Percentiles rank a stretch among this genome's conserved stretches.
Evolutionary conservation across 2,888 invertebrate genomes (phyloP).

Genomic region (Lithodes maja): DNA sequence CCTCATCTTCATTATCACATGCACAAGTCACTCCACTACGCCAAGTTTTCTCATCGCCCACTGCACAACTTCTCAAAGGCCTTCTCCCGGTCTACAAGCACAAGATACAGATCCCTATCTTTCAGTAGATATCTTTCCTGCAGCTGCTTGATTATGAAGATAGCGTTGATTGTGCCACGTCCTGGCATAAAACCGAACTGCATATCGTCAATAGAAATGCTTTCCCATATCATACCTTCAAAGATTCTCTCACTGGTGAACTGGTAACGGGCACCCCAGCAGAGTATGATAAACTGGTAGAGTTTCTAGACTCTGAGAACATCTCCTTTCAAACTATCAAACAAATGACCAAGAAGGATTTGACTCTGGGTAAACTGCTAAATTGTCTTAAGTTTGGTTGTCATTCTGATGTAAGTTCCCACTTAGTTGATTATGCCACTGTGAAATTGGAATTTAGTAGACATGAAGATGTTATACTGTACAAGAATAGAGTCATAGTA

Average conservation of each 20-base stretch:
- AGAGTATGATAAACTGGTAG: conserved; percentile 21
- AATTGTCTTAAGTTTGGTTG: conserved; percentile 10
- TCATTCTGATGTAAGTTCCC: neutral
- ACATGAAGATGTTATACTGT: conserved; percentile 1
- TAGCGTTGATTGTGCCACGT: too few species aligned
- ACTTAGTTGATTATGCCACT: neutral
- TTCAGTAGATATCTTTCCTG: too few species aligned
- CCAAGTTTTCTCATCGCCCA: too few species aligned
- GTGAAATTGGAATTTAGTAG: neutral
- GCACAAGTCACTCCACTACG: too few species aligned
- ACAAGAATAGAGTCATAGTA: neutral
- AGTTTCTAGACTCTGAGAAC: conserved; percentile 1
- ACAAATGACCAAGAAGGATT: conserved; percentile 1
- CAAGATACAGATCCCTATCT: too few species aligned
- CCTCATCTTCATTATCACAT: too few species aligned
- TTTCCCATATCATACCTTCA: too few species aligned
- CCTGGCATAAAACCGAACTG: too few species aligned
- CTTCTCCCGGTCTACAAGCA: too few species aligned
- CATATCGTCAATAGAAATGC: too few species aligned
- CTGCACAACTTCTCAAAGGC: too few species aligned
- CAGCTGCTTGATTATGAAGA: too few species aligned
- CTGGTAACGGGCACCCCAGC: neutral
- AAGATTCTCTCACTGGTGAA: neutral
- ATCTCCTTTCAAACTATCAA: conserved; percentile 4
- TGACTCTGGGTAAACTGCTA: neutral